A percentile compares a stretch with the other conserved stretches of the same genome.
Conservation (phyloP, 1,140 invertebrate genomes). For the Myzus persicae region DNA sequence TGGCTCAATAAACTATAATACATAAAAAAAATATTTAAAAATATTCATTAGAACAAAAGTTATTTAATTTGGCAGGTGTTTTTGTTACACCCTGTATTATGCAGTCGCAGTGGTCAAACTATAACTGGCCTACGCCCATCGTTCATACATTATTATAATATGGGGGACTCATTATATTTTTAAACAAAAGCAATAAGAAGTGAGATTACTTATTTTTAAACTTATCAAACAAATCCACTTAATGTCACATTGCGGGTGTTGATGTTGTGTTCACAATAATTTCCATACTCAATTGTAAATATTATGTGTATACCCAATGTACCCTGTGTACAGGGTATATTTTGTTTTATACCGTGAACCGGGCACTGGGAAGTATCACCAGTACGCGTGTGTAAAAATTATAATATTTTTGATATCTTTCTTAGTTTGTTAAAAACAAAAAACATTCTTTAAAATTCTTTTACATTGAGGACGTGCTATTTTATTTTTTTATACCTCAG, state of each 20-base stretch:
- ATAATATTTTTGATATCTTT: too few species aligned
- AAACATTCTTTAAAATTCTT: too few species aligned
- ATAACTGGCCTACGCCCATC: not conserved
- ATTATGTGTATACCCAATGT: not conserved
- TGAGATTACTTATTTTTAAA: constrained; percentile 5
- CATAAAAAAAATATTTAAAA: too few species aligned
- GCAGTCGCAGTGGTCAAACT: not conserved
- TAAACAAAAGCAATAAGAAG: constrained; percentile 2
- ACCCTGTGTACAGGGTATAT: not conserved
- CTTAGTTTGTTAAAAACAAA: too few species aligned
- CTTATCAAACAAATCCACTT: not conserved
- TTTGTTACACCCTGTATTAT: not conserved
- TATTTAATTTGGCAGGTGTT: too few species aligned
- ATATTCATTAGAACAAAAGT: too few species aligned
- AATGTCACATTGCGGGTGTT: not conserved
- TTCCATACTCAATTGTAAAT: not conserved
- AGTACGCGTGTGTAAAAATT: too few species aligned
- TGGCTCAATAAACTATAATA: too few species aligned
- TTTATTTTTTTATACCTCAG: too few species aligned
- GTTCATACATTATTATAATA: not conserved
- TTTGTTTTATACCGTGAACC: too few species aligned
- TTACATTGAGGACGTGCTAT: too few species aligned
- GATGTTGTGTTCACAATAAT: not conserved
- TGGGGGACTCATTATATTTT: not conserved
- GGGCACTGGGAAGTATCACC: too few species aligned